These are phyloP conservation scores for Silurus asotus DNA, from an alignment of 2,113 vertebrate genomes.

Conservation along the genomic window DNA sequence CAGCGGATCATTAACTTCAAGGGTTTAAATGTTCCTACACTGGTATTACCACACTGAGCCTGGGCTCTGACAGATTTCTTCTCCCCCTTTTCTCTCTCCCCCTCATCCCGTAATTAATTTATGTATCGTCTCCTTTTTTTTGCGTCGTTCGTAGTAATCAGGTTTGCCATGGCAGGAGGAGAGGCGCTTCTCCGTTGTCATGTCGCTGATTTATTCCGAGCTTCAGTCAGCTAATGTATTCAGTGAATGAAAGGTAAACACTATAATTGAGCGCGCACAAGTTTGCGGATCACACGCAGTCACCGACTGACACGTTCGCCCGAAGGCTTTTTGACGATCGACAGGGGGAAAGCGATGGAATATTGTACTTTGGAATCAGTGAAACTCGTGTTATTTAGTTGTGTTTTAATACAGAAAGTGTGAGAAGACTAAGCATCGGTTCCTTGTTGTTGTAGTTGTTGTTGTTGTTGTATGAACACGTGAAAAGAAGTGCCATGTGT, in stretches of 20 bases:
- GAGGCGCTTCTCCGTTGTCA: constrained; percentile 72
- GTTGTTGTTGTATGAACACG: too few relatives aligned
- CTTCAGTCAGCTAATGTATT: constrained; percentile 73
- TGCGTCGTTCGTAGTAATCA: constrained; percentile 68
- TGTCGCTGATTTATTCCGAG: constrained; percentile 65
- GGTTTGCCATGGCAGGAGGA: constrained; percentile 67
- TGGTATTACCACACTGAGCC: constrained; percentile 78
- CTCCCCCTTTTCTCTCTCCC: not conserved
- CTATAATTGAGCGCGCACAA: constrained; percentile 58
- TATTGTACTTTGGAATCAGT: not conserved
- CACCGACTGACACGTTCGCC: not conserved
- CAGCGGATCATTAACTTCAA: constrained; percentile 83
- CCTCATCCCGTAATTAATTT: constrained; percentile 78
- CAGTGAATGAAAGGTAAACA: constrained; percentile 72
- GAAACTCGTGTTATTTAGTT: not conserved
- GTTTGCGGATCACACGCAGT: not conserved
- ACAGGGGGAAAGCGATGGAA: not conserved
- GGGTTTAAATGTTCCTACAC: constrained; percentile 83
- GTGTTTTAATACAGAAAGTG: not conserved
- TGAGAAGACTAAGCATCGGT: not conserved
- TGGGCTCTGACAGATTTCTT: constrained; percentile 76
- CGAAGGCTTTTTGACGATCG: constrained; percentile 16
- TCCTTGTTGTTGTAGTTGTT: not conserved
- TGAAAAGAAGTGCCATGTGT: too few relatives aligned
- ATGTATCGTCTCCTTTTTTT: constrained; percentile 67